Conservation (phyloP, 1,140 invertebrate genomes). For the Macrocentrus cingulum region DNA sequence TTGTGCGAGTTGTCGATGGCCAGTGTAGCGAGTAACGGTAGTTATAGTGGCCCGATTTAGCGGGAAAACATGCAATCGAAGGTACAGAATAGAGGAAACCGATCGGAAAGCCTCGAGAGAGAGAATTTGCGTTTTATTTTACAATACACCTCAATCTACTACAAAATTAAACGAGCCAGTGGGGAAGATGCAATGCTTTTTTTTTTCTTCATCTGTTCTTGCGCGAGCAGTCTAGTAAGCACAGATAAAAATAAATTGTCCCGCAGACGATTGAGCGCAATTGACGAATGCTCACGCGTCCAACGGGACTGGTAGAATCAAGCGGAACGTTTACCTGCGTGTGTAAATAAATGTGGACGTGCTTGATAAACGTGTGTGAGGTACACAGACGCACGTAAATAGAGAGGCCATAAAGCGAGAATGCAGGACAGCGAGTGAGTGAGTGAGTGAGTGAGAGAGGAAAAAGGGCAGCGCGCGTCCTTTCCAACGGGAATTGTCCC, state of each 20-base stretch:
- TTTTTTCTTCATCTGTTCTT: too few relatives aligned
- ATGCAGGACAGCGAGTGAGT: neutral
- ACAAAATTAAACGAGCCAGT: too few relatives aligned
- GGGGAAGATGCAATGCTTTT: too few relatives aligned
- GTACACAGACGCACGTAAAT: slow-evolving; percentile 3
- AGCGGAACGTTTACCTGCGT: slow-evolving; percentile 14
- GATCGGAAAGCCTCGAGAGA: too few relatives aligned
- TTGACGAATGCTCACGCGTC: neutral
- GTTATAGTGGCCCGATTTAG: slow-evolving; percentile 32
- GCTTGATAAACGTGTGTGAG: neutral
- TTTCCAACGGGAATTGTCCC: slow-evolving; percentile 10
- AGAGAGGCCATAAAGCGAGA: slow-evolving; percentile 9
- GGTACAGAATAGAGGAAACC: too few relatives aligned
- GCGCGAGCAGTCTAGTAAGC: too few relatives aligned
- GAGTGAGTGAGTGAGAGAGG: neutral
- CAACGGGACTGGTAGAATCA: slow-evolving; percentile 22
- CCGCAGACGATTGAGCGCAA: neutral
- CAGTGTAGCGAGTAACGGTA: slow-evolving; percentile 30
- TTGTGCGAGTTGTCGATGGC: neutral
- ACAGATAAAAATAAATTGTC: neutral
- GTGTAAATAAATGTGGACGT: slow-evolving; percentile 19
- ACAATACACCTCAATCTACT: too few relatives aligned
- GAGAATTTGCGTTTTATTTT: too few relatives aligned
- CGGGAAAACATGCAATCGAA: slow-evolving; percentile 19
- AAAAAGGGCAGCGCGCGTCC: slow-evolving; percentile 7